phyloP scores from a whole-genome alignment of 2,113 vertebrate genomes.

The Saguinus imperator region DNA sequence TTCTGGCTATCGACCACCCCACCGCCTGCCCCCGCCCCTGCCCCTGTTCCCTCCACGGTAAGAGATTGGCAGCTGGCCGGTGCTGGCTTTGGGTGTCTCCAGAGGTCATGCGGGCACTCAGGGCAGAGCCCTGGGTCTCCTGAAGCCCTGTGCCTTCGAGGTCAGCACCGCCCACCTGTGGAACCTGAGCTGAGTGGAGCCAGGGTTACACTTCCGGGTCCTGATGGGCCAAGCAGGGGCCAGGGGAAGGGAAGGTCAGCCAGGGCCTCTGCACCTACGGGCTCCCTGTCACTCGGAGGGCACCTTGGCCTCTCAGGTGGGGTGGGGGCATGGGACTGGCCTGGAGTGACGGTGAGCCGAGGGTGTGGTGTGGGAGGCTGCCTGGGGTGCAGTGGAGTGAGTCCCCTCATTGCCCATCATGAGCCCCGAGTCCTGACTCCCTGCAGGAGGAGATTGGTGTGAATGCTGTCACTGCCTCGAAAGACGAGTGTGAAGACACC shows the following conservation, averaged over 20 bases:
- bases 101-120: neutral
- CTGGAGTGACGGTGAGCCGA: neutral
- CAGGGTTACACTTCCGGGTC: neutral
- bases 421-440: neutral
- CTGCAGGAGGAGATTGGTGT: slow-evolving; percentile 72
- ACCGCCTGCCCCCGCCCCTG: slow-evolving; percentile 69
- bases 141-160: neutral
- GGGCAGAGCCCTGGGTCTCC: neutral
- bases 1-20: slow-evolving; percentile 96
- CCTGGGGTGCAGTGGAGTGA: no score
- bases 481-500: slow-evolving; percentile 82
- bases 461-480: slow-evolving; percentile 76
- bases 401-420: no score
- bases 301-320: neutral
- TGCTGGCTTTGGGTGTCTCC: neutral
- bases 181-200: neutral
- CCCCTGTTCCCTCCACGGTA: slow-evolving; percentile 85
- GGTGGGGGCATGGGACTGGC: neutral
- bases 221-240: neutral
- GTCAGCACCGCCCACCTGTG: no score
- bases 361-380: neutral
- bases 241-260: neutral
- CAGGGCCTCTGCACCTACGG: no score
- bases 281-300: no score
- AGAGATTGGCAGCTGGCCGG: slow-evolving; percentile 26